phyloP scores from a whole-genome alignment of 2,888 invertebrate species.

The Macrostomum cliftonense region DNA sequence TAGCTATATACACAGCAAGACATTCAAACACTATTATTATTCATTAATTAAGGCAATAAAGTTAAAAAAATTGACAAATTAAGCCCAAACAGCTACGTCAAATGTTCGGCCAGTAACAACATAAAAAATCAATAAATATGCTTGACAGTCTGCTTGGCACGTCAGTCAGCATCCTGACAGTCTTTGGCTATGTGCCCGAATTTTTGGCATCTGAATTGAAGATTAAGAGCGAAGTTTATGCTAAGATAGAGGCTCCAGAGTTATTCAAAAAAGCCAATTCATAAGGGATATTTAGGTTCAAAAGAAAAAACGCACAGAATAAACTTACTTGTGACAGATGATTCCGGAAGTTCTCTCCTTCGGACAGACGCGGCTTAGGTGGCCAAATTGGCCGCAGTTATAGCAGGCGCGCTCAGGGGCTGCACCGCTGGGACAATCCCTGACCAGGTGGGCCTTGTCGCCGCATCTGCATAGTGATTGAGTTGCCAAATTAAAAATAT shows the following conservation, averaged over 20 bases:
- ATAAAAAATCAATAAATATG: too few relatives aligned
- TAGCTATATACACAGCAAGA: too few relatives aligned
- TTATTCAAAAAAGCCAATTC: conserved; percentile 4
- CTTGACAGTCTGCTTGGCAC: too few relatives aligned
- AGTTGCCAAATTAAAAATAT: too few relatives aligned
- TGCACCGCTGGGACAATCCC: conserved; percentile 51
- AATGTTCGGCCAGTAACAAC: too few relatives aligned
- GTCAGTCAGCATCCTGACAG: too few relatives aligned
- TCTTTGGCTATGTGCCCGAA: conserved; percentile 25
- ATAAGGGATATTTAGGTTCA: background rate
- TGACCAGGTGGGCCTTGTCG: conserved; percentile 47
- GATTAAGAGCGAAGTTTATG: conserved; percentile 12
- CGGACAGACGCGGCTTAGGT: conserved; percentile 78
- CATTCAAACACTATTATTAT: too few relatives aligned
- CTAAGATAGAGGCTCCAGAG: background rate
- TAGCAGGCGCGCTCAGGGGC: conserved; percentile 49
- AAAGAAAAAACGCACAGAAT: background rate
- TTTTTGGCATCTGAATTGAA: conserved; percentile 23
- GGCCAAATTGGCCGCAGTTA: conserved; percentile 47
- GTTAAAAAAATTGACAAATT: too few relatives aligned
- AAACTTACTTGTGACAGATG: conserved; percentile 13
- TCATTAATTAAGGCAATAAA: too few relatives aligned
- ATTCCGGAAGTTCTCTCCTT: conserved; percentile 42
- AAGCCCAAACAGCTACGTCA: too few relatives aligned
- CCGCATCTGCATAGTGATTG: conserved; percentile 60